Evolutionary conservation across 2,797 vertebrate genomes (phyloP).

Genomic region (Chrysocyon brachyurus): DNA sequence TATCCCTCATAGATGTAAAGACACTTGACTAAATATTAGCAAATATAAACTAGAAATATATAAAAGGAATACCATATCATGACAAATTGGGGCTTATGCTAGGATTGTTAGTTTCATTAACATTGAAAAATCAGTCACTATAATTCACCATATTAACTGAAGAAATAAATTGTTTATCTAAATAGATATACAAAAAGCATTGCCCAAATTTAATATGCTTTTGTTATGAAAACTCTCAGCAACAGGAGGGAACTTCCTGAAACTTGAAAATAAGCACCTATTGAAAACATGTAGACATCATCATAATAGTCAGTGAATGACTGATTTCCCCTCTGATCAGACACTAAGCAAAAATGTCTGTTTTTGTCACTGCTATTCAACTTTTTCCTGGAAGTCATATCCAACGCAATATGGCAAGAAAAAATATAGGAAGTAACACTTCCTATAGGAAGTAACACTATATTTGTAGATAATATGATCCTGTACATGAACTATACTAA

Average conservation of each 20-base stretch:
- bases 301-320: background rate
- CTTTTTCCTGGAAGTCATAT: background rate
- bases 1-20: background rate
- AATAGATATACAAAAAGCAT: background rate
- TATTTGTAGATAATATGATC: background rate
- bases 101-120: background rate
- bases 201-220: background rate
- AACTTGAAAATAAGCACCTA: background rate
- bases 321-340: background rate
- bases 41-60: background rate
- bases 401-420: background rate
- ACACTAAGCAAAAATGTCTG: background rate
- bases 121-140: background rate
- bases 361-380: background rate
- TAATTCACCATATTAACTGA: background rate
- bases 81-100: background rate
- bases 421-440: background rate
- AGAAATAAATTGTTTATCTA: background rate
- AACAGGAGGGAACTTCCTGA: background rate
- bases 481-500: background rate
- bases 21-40: background rate
- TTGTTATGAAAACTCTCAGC: conserved; percentile 4
- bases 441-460: background rate
- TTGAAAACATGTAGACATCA: background rate
- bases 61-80: background rate